phyloP scores from a whole-genome alignment of 2,888 invertebrate species.

The Cataglyphis altisquamis region DNA sequence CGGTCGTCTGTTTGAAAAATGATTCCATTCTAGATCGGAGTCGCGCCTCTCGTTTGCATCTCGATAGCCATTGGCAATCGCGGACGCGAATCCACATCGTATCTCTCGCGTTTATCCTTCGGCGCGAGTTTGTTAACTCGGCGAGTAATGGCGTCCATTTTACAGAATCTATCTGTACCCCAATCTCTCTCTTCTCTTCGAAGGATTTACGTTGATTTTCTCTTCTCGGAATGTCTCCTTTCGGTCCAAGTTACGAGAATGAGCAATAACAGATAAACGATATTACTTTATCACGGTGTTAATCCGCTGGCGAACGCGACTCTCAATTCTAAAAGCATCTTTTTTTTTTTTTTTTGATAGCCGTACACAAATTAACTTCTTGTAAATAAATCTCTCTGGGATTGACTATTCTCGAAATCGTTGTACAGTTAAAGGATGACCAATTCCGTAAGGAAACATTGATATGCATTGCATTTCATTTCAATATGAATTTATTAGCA shows the following conservation, averaged over 20 bases:
- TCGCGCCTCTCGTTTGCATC: slow-evolving; percentile 54
- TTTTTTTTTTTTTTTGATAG: neutral
- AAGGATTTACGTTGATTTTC: slow-evolving; percentile 26
- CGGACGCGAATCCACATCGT: slow-evolving; percentile 26
- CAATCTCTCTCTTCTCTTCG: neutral
- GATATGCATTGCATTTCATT: neutral
- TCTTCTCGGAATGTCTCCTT: neutral
- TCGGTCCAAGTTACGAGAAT: slow-evolving; percentile 15
- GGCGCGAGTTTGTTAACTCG: slow-evolving; percentile 48
- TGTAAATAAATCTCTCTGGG: slow-evolving; percentile 2
- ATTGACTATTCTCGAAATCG: neutral
- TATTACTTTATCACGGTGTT: neutral
- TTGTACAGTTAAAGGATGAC: neutral
- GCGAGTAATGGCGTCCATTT: slow-evolving; percentile 36
- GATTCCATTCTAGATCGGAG: slow-evolving; percentile 54
- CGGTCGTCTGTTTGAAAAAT: slow-evolving; percentile 45
- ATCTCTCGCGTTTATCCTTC: slow-evolving; percentile 16
- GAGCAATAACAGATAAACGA: neutral
- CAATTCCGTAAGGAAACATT: neutral
- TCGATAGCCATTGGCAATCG: slow-evolving; percentile 55
- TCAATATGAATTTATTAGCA: neutral
- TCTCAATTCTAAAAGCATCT: neutral
- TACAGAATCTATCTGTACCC: slow-evolving; percentile 6
- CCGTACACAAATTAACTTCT: neutral
- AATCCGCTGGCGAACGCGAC: neutral